Percentiles rank a stretch among this genome's conserved stretches.
phyloP scores from a whole-genome alignment of 2,113 vertebrate genomes.

The Pomatostomus ruficeps region DNA sequence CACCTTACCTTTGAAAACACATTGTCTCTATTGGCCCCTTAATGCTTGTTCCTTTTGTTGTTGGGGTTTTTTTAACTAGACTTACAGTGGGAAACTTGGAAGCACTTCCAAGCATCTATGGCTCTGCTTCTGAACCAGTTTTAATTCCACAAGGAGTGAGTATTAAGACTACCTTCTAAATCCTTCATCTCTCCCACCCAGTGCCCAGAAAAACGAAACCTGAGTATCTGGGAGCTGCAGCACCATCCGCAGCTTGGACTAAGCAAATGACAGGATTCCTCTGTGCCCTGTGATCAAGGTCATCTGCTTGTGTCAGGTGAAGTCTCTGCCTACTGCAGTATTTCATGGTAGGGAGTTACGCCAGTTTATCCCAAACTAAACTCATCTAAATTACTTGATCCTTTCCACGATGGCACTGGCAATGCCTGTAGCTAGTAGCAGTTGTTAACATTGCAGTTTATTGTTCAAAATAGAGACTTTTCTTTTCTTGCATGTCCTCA shows the following conservation, averaged over 20 bases:
- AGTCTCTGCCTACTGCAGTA: background rate
- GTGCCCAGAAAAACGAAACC: background rate
- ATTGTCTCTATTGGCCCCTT: background rate
- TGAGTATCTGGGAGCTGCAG: background rate
- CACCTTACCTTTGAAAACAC: background rate
- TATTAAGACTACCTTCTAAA: background rate
- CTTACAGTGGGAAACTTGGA: background rate
- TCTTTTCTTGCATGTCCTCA: background rate
- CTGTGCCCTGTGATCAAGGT: fast-evolving
- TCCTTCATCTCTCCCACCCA: background rate
- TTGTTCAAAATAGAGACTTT: background rate
- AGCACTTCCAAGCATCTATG: background rate
- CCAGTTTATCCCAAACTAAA: background rate
- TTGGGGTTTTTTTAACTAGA: background rate
- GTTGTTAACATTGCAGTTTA: background rate
- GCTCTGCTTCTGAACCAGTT: background rate
- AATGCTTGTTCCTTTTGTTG: background rate
- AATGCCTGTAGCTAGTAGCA: background rate
- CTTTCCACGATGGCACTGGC: background rate
- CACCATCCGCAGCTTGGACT: background rate
- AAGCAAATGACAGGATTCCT: background rate
- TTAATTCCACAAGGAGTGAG: background rate
- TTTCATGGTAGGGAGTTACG: background rate
- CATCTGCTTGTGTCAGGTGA: background rate
- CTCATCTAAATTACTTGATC: background rate